A percentile compares a stretch with the other conserved stretches of the same genome.
phyloP scores from a whole-genome alignment of 2,797 vertebrate species.

The Semotilus atromaculatus region DNA sequence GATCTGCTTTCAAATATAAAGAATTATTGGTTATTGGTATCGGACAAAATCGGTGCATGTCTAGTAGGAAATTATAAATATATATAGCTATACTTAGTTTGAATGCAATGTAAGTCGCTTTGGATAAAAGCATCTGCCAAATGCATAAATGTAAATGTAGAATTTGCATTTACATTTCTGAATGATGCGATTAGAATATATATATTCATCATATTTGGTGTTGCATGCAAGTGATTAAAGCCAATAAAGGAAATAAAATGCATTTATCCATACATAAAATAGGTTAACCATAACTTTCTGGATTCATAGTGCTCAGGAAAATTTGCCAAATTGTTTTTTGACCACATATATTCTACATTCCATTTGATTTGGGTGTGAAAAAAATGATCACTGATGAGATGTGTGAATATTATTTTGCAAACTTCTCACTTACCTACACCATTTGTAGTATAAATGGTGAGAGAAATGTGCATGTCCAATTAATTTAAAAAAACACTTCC shows the following conservation, averaged over 20 bases:
- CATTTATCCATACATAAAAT: not conserved
- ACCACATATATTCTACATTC: not conserved
- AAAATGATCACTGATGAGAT: not conserved
- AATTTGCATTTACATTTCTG: not conserved
- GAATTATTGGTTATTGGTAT: too few relatives aligned
- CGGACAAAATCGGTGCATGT: too few relatives aligned
- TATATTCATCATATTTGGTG: not conserved
- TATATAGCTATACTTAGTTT: not conserved
- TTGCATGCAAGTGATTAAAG: not conserved
- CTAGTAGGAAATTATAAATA: not conserved
- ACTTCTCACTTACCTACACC: not conserved
- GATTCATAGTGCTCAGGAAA: not conserved
- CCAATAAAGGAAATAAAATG: not conserved
- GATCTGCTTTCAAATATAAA: too few relatives aligned
- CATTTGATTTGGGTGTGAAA: not conserved
- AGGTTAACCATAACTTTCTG: not conserved
- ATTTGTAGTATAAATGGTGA: not conserved
- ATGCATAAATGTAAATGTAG: not conserved
- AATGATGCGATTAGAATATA: not conserved
- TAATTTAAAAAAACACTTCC: not conserved
- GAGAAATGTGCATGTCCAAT: not conserved
- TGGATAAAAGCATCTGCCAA: not conserved
- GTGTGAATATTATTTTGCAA: not conserved
- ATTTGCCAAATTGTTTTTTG: not conserved
- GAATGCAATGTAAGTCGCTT: not conserved